phyloP scores from a whole-genome alignment of 2,797 vertebrate genomes.

The Sciurus carolinensis region DNA sequence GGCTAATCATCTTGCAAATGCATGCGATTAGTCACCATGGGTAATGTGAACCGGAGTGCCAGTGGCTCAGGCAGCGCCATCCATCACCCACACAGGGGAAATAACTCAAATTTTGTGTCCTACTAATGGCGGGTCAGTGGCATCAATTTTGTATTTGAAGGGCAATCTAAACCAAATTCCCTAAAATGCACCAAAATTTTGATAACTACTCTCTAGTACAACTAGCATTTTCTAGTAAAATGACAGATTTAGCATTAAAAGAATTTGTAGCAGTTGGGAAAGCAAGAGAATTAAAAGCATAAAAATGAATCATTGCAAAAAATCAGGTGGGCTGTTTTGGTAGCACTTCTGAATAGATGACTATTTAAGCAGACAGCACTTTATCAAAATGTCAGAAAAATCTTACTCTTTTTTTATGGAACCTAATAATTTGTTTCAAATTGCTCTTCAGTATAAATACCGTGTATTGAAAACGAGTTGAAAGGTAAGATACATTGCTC shows the following conservation, averaged over 20 bases:
- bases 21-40: conserved; percentile 82
- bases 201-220: conserved; percentile 43
- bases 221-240: conserved; percentile 64
- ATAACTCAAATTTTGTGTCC: conserved; percentile 75
- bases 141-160: conserved; percentile 79
- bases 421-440: conserved; percentile 61
- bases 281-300: conserved; percentile 55
- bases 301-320: conserved; percentile 32
- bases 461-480: not conserved
- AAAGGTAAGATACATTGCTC: not conserved
- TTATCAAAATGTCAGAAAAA: conserved; percentile 68
- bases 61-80: conserved; percentile 60
- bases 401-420: conserved; percentile 45
- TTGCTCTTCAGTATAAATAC: conserved; percentile 20
- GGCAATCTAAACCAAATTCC: conserved; percentile 72
- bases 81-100: conserved; percentile 80
- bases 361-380: conserved; percentile 32
- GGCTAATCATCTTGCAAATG: conserved; percentile 86
- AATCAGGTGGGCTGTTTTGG: conserved; percentile 46
- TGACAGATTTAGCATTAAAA: conserved; percentile 47
- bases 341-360: conserved; percentile 23
- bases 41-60: conserved; percentile 66
- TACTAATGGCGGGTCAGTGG: conserved; percentile 73
- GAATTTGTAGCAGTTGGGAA: conserved; percentile 49
- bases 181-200: conserved; percentile 70